Conservation (phyloP, 2,797 vertebrate species). For the Lemur catta region DNA sequence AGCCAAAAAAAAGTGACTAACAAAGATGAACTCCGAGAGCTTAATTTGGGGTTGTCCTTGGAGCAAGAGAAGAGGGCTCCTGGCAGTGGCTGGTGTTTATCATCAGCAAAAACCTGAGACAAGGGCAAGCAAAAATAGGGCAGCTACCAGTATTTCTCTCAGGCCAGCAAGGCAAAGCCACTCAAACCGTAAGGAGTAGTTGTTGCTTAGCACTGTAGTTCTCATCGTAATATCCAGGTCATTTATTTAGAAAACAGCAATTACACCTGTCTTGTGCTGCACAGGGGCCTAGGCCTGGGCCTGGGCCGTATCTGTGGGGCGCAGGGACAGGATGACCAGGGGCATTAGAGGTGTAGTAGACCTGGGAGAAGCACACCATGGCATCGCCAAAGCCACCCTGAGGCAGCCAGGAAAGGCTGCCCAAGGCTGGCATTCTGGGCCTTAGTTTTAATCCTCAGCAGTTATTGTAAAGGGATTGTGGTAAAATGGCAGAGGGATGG, state of each 20-base stretch:
- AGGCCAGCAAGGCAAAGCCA: background rate
- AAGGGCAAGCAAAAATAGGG: background rate
- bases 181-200: background rate
- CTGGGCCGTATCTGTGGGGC: rapidly evolving
- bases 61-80: background rate
- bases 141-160: no score
- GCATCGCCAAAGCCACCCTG: background rate
- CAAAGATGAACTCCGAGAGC: background rate
- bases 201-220: background rate
- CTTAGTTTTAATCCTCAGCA: background rate
- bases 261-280: background rate
- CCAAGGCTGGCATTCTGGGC: background rate
- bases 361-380: background rate
- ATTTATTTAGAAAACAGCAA: background rate
- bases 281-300: background rate
- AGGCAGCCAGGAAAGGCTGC: background rate
- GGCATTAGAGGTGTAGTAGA: background rate
- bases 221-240: no score
- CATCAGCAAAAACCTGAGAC: background rate
- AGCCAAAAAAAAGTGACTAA: background rate
- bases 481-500: background rate
- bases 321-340: no score
- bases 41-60: background rate
- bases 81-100: rapidly evolving
- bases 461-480: background rate